Percentiles rank a stretch among this genome's conserved stretches.
These are phyloP conservation scores for Sparus aurata DNA, from an alignment of 2,797 vertebrate genomes.

Conservation along the genomic window DNA sequence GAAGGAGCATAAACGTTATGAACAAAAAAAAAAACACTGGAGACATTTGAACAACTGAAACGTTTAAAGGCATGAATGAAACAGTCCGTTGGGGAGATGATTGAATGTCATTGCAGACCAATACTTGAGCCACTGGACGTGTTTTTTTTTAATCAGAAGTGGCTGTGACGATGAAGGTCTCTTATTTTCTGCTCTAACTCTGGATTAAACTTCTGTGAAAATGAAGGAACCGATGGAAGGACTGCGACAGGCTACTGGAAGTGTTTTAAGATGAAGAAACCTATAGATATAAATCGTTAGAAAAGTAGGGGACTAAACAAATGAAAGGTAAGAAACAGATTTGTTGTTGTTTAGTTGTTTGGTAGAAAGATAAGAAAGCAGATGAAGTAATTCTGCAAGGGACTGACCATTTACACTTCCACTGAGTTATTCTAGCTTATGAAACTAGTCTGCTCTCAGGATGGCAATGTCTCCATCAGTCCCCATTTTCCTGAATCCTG, in stretches of 20 bases:
- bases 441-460: no score
- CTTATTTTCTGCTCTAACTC: conserved; percentile 63
- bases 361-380: background rate
- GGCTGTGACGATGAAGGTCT: conserved; percentile 66
- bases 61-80: conserved; percentile 54
- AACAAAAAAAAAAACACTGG: conserved; percentile 81
- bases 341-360: background rate
- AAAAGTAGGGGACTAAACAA: conserved; percentile 37
- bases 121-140: conserved; percentile 62
- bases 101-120: conserved; percentile 71
- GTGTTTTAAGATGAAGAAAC: conserved; percentile 65
- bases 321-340: conserved; percentile 69
- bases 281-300: conserved; percentile 46
- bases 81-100: conserved; percentile 57
- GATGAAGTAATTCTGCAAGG: no score
- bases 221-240: conserved; percentile 79
- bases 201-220: conserved; percentile 74
- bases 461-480: no score
- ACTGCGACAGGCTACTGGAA: conserved; percentile 52
- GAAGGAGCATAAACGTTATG: conserved; percentile 69
- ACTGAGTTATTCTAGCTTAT: no score
- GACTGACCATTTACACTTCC: no score
- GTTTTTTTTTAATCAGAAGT: conserved; percentile 73
- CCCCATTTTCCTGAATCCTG: no score
- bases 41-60: conserved; percentile 64